Evolutionary conservation across 2,888 invertebrate species (phyloP).

Genomic region (Sympetrum striolatum): DNA sequence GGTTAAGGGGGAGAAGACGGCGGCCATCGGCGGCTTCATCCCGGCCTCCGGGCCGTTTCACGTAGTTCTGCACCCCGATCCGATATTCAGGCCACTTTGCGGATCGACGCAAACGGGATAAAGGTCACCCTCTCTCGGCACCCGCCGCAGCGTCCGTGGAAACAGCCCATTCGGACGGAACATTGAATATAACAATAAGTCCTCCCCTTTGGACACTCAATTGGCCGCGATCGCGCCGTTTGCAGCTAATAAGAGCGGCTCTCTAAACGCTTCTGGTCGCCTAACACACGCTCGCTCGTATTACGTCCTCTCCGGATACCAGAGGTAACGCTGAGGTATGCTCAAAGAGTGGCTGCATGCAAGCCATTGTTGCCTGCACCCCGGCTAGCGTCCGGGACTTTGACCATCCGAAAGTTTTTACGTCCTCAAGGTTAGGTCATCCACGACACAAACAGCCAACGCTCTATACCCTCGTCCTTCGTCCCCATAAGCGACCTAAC

Average conservation of each 20-base stretch:
- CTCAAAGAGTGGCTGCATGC: not conserved
- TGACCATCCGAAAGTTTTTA: not conserved
- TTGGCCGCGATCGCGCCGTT: not conserved
- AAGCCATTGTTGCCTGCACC: not conserved
- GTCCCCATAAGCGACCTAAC: not conserved
- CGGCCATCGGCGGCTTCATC: not conserved
- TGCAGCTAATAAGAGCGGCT: not conserved
- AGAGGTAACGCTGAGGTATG: not conserved
- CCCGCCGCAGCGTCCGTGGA: not conserved
- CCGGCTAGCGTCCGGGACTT: not conserved
- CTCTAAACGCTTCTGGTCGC: not conserved
- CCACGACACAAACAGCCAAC: not conserved
- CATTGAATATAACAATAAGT: not conserved
- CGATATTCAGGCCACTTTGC: not conserved
- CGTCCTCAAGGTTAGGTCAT: not conserved
- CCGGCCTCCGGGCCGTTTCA: not conserved
- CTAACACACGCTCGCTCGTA: not conserved
- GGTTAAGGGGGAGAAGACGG: not conserved
- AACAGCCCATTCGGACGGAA: not conserved
- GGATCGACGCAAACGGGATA: not conserved
- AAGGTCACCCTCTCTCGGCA: not conserved
- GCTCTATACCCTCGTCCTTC: not conserved
- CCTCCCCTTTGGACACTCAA: not conserved
- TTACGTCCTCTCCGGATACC: not conserved
- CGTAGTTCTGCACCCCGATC: not conserved